Evolutionary conservation across 2,113 vertebrate species (phyloP), one percentile per base, ranked within the genome.

Genomic region (Scomber scombrus): DNA sequence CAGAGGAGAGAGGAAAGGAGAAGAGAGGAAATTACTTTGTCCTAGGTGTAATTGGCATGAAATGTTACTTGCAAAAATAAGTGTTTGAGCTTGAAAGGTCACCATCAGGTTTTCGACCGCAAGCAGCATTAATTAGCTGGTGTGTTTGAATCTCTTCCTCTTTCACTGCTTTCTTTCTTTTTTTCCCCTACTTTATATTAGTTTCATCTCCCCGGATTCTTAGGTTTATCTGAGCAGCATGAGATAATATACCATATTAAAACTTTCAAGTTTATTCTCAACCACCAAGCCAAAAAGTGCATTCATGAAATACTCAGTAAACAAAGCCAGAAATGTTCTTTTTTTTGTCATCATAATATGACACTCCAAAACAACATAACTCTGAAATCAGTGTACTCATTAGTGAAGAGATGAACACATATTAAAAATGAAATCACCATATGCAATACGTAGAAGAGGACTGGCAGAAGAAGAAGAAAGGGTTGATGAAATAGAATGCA

Each of bases 401-500:
- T 86, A 93, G 87, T 45, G 66, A 82, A 50, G 67, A 65, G 67
- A 89, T 72, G 80, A 91, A 64, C 51, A 21, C 78, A 78, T 73
- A 85, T 90, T 70, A 82, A 87, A 86, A 84, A 88, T 84, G 40
- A 77, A 86, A 81, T 73, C 12, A 11, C 26, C 84, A 43, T 74
- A 85, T 74, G 84, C 77, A 88, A 84, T 71, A 34, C 40, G 11
- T 69, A 71, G 79, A 18, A 2, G 76, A 21, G 70, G 70, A 68
- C 60, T 58, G 21, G 58, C 51, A 40, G 80, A 63, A 2, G 49
- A 78, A 83, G 85, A 61, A 79, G 83, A 91, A 88, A 85, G 83
- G 72, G 88, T 93, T 92, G 92, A 93, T 90, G 91, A 92, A 93
- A 94, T 85, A 74, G 85, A 89, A 90, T 89, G 91, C 85, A 94